phyloP scores from a whole-genome alignment of 2,113 vertebrate genomes.

The Elephas maximus region DNA sequence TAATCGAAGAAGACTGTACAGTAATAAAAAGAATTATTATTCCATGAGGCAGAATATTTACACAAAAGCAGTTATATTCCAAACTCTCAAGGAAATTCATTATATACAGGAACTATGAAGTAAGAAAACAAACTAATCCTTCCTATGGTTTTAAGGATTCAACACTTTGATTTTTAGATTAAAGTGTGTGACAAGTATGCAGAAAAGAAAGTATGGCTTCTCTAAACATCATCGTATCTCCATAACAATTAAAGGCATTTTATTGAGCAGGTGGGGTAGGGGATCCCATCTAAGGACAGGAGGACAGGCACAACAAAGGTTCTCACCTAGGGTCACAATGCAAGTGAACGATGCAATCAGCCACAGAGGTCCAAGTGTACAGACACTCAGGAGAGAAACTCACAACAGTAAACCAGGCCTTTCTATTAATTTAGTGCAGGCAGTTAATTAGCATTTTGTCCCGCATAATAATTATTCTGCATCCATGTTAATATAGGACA shows the following conservation, averaged over 20 bases:
- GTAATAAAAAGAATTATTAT: not conserved
- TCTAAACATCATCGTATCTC: not conserved
- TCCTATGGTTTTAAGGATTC: not conserved
- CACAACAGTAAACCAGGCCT: not conserved
- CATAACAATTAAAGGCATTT: not conserved
- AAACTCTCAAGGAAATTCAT: not conserved
- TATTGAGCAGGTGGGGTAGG: accelerated
- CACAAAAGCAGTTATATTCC: not conserved
- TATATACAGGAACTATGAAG: not conserved
- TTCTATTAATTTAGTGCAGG: not conserved
- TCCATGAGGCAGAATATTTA: not conserved
- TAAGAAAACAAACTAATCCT: not conserved
- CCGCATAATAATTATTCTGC: not conserved
- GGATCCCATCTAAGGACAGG: not conserved
- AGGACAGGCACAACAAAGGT: not conserved
- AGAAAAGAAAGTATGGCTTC: not conserved
- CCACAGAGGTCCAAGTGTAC: not conserved
- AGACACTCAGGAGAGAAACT: not conserved
- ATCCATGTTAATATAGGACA: not conserved
- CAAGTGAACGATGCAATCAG: not conserved
- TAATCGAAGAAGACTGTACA: not conserved
- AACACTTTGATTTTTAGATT: not conserved
- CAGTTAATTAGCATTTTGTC: not conserved
- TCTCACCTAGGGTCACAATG: not conserved
- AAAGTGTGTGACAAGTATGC: not conserved